Conservation (phyloP, 2,888 invertebrate genomes). For the Clepsis dumicolana region DNA sequence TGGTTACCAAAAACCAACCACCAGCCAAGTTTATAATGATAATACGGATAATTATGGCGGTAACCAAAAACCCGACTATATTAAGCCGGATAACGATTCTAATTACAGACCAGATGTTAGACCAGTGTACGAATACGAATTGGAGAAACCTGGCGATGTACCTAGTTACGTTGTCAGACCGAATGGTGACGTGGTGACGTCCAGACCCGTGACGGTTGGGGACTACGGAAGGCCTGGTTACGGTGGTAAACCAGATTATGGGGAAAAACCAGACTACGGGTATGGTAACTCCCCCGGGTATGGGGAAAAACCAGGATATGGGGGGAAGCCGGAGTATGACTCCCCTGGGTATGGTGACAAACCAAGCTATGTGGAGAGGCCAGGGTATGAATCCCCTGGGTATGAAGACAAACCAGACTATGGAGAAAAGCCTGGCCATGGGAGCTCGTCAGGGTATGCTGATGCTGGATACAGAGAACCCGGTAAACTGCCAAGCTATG, state of each 20-base stretch:
- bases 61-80: constrained; percentile 44
- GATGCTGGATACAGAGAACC: constrained; percentile 53
- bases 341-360: not conserved
- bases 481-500: constrained; percentile 59
- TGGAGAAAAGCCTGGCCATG: constrained; percentile 1
- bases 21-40: constrained; percentile 35
- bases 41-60: constrained; percentile 29
- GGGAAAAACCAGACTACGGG: not conserved
- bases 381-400: constrained; percentile 1
- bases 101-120: constrained; percentile 59
- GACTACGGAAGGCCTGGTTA: constrained; percentile 56
- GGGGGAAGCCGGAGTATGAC: not conserved
- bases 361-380: not conserved
- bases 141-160: constrained; percentile 64
- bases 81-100: constrained; percentile 44
- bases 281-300: not conserved
- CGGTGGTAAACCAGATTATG: not conserved
- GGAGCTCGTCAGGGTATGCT: constrained; percentile 19
- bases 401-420: constrained; percentile 16
- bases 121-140: constrained; percentile 77
- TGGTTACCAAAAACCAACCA: constrained; percentile 10
- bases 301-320: not conserved
- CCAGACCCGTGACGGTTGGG: constrained; percentile 69
- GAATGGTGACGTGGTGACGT: constrained; percentile 70
- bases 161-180: constrained; percentile 70